Evolutionary conservation across 2,113 vertebrate species (phyloP).

Genomic region (Seriola dumerili): DNA sequence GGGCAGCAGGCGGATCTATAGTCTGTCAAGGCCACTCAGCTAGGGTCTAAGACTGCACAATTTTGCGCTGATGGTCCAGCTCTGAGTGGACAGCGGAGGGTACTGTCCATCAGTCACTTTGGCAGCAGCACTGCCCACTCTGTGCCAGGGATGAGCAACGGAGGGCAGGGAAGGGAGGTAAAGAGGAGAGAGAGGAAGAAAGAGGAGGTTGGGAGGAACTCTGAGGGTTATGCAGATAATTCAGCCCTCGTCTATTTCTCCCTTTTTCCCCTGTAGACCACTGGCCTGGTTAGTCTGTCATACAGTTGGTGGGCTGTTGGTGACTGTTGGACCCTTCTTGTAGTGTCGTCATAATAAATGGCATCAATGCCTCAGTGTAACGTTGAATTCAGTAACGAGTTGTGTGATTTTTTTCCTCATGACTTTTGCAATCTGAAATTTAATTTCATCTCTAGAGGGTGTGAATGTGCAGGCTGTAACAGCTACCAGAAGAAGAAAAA

Average conservation of each 20-base stretch:
- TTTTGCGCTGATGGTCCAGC: slow-evolving; percentile 33
- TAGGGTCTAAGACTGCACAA: slow-evolving; percentile 31
- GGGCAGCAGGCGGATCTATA: slow-evolving; percentile 33
- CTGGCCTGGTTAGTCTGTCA: slow-evolving; percentile 21
- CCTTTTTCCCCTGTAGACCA: slow-evolving; percentile 3
- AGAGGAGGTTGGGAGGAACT: background rate
- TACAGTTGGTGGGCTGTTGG: background rate
- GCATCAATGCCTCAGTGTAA: background rate
- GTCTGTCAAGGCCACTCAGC: slow-evolving; percentile 49
- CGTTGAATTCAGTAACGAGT: background rate
- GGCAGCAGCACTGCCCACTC: slow-evolving; percentile 23
- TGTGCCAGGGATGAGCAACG: slow-evolving; percentile 36
- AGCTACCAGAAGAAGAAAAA: background rate
- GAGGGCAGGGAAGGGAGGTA: background rate
- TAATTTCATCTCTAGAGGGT: slow-evolving; percentile 7
- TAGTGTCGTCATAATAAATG: background rate
- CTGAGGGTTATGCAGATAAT: background rate
- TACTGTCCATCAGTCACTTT: slow-evolving; percentile 57
- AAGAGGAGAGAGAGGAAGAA: background rate
- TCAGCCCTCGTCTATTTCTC: slow-evolving; percentile 14
- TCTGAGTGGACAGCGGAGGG: slow-evolving; percentile 46
- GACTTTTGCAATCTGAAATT: background rate
- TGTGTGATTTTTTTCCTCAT: background rate
- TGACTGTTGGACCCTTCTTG: background rate
- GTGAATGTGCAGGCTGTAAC: slow-evolving; percentile 2